Evolutionary conservation across 2,797 vertebrate genomes (phyloP).

Genomic region (Miichthys miiuy): DNA sequence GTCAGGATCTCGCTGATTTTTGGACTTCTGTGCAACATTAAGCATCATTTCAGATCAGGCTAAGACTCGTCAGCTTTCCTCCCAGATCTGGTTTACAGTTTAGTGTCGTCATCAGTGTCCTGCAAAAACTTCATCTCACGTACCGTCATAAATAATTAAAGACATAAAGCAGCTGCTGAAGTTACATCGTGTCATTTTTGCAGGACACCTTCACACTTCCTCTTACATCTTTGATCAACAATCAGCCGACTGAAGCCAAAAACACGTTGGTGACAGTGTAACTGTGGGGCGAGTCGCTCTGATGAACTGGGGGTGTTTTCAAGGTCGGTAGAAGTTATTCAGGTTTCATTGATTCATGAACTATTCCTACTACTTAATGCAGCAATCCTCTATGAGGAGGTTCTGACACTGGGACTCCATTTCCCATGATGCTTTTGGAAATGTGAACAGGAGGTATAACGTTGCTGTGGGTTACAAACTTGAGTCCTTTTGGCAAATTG

Average conservation of each 20-base stretch:
- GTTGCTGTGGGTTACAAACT: too few relatives aligned
- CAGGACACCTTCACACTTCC: slow-evolving; percentile 51
- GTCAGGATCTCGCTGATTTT: not conserved
- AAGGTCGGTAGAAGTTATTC: not conserved
- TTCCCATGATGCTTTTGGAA: too few relatives aligned
- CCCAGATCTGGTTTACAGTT: slow-evolving; percentile 52
- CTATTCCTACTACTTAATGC: too few relatives aligned
- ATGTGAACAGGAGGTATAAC: too few relatives aligned
- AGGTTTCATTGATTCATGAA: too few relatives aligned
- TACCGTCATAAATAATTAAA: not conserved
- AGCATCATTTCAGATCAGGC: not conserved
- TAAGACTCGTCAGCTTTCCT: slow-evolving; percentile 26
- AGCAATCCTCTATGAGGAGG: too few relatives aligned
- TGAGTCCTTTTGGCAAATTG: too few relatives aligned
- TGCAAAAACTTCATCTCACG: slow-evolving; percentile 41
- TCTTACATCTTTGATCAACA: not conserved
- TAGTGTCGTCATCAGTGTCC: slow-evolving; percentile 39
- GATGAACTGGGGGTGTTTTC: slow-evolving; percentile 53
- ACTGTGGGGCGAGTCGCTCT: not conserved
- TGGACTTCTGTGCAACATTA: too few relatives aligned
- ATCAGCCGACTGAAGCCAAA: not conserved
- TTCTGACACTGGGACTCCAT: too few relatives aligned
- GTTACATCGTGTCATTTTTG: slow-evolving; percentile 11
- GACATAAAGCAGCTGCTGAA: not conserved
- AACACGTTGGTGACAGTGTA: not conserved